Base-by-base conservation (phyloP, 1,140 invertebrate genomes). In the Drosophila repleta region DNA sequence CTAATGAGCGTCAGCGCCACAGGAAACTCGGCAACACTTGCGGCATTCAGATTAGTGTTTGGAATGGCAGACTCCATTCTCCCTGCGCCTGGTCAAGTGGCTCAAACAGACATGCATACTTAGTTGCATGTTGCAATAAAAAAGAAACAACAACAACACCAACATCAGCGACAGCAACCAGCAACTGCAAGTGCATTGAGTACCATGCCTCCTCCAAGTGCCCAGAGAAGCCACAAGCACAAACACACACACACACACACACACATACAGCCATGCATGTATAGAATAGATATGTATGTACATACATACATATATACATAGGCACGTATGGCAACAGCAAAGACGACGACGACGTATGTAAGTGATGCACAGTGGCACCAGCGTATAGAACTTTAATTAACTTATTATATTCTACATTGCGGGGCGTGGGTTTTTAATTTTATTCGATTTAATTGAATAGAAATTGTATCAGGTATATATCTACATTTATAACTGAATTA, bases 1-100 rank as follows among this genome's bases (percentile, higher is more conserved):
- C 60, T 87, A 87, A 85, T 85, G 82, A 85, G 82, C 51, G 74
- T 65, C 66, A 77, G 61, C 49, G 45, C 39, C 74, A 87, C 82
- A 85, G 81, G 81, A 87, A 85, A 69, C 74, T 68, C 63, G 63
- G 71, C 82, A 81, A 87, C 81, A 85, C 81, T 85, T 82, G 81
- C 81, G 69, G 74, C 81, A 85, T 87, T 87, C 69, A 78, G 79
- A 85, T 85, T 77, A 81, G 82, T 72, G 78, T 72, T 49, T 56
- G 55, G 49, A 55, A 61, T 43, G 26, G 62, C 62, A 60, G 53
- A 67, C 63, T 35, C 21, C 58, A 21, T 48, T 11, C 29, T 24
- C 64, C 21, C 17, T 43, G 52, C 29, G 35, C 43, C 52, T 69
- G 65, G 24, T 87, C 71, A 69, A 85, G 82, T 85, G 82, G 78